Evolutionary conservation across 1,140 invertebrate species (phyloP), one percentile per base, ranked within the genome.

Genomic region (Tetramorium parvispinum): DNA sequence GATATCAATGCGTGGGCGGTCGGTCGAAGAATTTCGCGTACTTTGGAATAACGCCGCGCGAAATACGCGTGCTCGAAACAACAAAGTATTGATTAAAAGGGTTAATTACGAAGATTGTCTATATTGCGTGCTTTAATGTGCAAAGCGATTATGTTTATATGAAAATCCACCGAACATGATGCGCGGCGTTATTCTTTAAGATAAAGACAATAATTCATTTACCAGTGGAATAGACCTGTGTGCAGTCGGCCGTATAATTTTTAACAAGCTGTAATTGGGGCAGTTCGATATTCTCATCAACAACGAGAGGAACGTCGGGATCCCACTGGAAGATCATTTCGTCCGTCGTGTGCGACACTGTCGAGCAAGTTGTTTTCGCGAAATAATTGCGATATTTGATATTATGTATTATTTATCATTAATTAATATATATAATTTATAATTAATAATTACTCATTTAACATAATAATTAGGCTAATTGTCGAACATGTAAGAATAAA

Each of bases 261-360:
- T 97, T 97, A 53, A 98, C 97, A 76, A 98, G 95, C 55, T 98
- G 97, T 66, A 98, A 96, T 92, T 98, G 98, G 4, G 98, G 98
- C 88, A 98, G 94, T 94, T 98, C 98, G 61, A 98, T 98, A 93
- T 98, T 97, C 93, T 98, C 97, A 87, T 98, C 97, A n/a, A 98
- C 98, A 53, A 98, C 98, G n/a, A 98, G 95, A 0, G 98, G 98
- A 11, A 98, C 97, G 75, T 98, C 97, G 4, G 97, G 97, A 93
- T 98, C 97, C 98, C 98, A 98, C 93, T 98, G 97, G 94, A 98
- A 98, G 85, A 98, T 97, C 96, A 98, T 96, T 94, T 98, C 98
- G 90, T 98, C 98, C 32, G 98, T 98, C 40, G 98, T 98, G 92
- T 98, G 98, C 1, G 98, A 98, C 85, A 98, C 98, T 98, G 94